These are phyloP conservation scores for Choloepus didactylus DNA, from an alignment of 2,797 vertebrate genomes.

Conservation along the genomic window DNA sequence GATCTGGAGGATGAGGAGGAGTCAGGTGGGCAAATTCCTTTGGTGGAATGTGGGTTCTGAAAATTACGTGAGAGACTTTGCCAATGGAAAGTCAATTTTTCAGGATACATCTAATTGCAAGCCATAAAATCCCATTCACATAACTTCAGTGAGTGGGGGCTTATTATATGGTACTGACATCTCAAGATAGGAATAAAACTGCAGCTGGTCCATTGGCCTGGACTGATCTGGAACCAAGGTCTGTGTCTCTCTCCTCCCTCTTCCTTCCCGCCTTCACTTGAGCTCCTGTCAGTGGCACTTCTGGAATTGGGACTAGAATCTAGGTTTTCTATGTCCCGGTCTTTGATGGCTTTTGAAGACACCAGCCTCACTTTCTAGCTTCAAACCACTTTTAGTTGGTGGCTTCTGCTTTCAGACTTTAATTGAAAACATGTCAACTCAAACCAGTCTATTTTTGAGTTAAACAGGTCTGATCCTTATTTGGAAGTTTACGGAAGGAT, in stretches of 20 bases:
- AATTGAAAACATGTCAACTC: background rate
- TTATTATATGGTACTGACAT: background rate
- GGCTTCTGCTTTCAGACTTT: background rate
- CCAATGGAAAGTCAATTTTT: background rate
- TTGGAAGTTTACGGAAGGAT: background rate
- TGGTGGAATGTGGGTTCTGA: background rate
- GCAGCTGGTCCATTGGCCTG: background rate
- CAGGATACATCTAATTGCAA: background rate
- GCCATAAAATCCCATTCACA: background rate
- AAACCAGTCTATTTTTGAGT: background rate
- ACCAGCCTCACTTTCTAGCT: background rate
- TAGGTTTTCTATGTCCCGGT: background rate
- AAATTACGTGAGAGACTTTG: background rate
- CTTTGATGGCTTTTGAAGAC: background rate
- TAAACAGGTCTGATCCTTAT: rapidly evolving
- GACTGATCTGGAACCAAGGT: background rate
- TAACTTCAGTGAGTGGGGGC: background rate
- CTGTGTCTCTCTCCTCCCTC: background rate
- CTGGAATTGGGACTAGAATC: background rate
- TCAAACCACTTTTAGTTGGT: background rate
- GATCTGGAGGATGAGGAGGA: background rate
- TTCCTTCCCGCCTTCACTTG: rapidly evolving
- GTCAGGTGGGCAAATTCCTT: background rate
- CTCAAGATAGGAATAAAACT: background rate
- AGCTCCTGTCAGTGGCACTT: background rate